These are phyloP conservation scores for Limonius californicus DNA, from an alignment of 1,140 invertebrate species.

Conservation along the genomic window DNA sequence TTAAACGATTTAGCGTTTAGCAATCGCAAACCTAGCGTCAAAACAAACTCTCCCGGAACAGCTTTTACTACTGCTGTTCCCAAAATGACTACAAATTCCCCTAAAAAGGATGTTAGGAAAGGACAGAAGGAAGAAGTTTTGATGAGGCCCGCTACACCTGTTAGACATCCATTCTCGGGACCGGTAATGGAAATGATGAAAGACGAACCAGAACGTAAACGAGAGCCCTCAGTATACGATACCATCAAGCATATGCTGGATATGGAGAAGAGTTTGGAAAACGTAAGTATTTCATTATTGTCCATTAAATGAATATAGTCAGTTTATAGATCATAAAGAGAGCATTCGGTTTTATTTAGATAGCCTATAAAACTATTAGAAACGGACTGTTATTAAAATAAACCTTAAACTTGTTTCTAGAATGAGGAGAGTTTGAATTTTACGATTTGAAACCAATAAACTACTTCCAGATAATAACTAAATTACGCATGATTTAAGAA, in stretches of 20 bases:
- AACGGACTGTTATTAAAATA: no score
- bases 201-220: slow-evolving; percentile 44
- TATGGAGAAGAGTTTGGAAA: slow-evolving; percentile 51
- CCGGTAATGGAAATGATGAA: slow-evolving; percentile 47
- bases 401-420: no score
- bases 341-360: no score
- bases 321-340: no score
- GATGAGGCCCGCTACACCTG: slow-evolving; percentile 53
- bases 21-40: slow-evolving; percentile 32
- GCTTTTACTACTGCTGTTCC: slow-evolving; percentile 24
- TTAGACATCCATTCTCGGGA: slow-evolving; percentile 49
- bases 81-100: slow-evolving; percentile 24
- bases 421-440: no score
- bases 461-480: no score
- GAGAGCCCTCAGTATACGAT: slow-evolving; percentile 52
- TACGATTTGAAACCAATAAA: no score
- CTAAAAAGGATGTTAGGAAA: slow-evolving; percentile 30
- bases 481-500: no score
- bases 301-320: no score
- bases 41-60: slow-evolving; percentile 14
- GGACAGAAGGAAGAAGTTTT: slow-evolving; percentile 61
- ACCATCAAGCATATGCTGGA: slow-evolving; percentile 54
- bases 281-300: slow-evolving; percentile 50
- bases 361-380: no score
- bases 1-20: slow-evolving; percentile 21